These are phyloP conservation scores for Podiceps cristatus DNA, from an alignment of 2,113 vertebrate species.

Conservation along the genomic window DNA sequence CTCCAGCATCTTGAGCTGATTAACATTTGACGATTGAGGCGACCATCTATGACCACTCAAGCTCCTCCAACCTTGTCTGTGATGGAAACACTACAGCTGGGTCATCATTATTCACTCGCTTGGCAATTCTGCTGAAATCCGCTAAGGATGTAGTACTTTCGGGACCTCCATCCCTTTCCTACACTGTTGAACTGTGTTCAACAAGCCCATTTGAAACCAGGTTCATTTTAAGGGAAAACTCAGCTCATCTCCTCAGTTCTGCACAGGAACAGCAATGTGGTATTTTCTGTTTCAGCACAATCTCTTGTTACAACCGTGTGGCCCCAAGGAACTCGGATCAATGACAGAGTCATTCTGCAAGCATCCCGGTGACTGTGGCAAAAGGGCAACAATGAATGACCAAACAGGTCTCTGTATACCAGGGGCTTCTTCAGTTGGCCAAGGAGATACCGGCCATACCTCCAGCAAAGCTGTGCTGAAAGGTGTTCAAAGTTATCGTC, in stretches of 20 bases:
- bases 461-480: background rate
- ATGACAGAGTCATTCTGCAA: background rate
- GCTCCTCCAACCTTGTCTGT: background rate
- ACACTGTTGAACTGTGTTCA: background rate
- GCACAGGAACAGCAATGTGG: background rate
- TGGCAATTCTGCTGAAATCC: background rate
- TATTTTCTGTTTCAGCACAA: background rate
- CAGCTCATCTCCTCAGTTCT: background rate
- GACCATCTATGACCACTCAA: background rate
- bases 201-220: background rate
- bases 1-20: background rate
- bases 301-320: fast-evolving
- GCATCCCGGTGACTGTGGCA: background rate
- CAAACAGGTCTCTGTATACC: background rate
- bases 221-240: background rate
- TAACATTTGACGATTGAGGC: background rate
- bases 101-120: background rate
- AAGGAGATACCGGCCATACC: background rate
- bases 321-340: background rate
- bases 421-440: background rate
- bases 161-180: background rate
- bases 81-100: background rate
- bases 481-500: background rate
- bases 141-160: background rate
- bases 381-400: background rate